Percentiles rank a stretch among this genome's conserved stretches.
These are phyloP conservation scores for Phalangium opilio DNA, from an alignment of 2,888 invertebrate genomes.

Conservation along the genomic window DNA sequence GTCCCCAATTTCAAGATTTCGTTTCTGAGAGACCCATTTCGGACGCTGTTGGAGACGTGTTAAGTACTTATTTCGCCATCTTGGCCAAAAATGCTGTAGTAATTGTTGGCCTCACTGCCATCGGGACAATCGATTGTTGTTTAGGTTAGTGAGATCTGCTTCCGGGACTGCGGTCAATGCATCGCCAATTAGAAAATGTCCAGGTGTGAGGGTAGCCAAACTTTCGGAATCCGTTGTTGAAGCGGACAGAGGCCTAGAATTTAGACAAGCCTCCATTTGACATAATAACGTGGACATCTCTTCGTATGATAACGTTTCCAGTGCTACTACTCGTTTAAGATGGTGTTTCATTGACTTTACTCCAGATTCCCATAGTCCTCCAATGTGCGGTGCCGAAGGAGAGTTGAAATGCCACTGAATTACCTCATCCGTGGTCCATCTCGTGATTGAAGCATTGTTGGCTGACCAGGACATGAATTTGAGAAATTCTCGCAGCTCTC, in stretches of 20 bases:
- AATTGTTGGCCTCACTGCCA: slow-evolving; percentile 19
- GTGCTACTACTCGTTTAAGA: slow-evolving; percentile 19
- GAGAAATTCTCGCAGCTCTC: slow-evolving; percentile 5
- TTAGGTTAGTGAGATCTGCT: slow-evolving; percentile 16
- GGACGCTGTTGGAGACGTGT: too few species aligned
- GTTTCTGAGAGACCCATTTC: slow-evolving; percentile 22
- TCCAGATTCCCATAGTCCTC: slow-evolving; percentile 16
- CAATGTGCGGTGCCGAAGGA: slow-evolving; percentile 16
- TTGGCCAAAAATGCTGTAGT: too few species aligned
- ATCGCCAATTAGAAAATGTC: slow-evolving; percentile 25
- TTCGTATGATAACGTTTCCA: slow-evolving; percentile 22
- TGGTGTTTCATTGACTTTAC: slow-evolving; percentile 16
- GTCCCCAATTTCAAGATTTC: slow-evolving; percentile 18
- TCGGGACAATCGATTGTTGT: slow-evolving; percentile 15
- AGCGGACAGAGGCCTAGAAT: slow-evolving; percentile 23
- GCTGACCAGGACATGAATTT: not conserved
- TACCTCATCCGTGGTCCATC: slow-evolving; percentile 6
- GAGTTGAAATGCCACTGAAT: slow-evolving; percentile 22
- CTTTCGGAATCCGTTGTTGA: slow-evolving; percentile 22
- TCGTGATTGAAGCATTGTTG: not conserved
- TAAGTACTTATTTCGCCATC: too few species aligned
- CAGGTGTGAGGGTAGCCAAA: slow-evolving; percentile 22
- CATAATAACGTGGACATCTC: slow-evolving; percentile 24
- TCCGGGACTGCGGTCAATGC: slow-evolving; percentile 21
- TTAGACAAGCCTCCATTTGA: slow-evolving; percentile 25